phyloP scores from a whole-genome alignment of 2,888 invertebrate genomes.

The Gisinianus flammeolus region DNA sequence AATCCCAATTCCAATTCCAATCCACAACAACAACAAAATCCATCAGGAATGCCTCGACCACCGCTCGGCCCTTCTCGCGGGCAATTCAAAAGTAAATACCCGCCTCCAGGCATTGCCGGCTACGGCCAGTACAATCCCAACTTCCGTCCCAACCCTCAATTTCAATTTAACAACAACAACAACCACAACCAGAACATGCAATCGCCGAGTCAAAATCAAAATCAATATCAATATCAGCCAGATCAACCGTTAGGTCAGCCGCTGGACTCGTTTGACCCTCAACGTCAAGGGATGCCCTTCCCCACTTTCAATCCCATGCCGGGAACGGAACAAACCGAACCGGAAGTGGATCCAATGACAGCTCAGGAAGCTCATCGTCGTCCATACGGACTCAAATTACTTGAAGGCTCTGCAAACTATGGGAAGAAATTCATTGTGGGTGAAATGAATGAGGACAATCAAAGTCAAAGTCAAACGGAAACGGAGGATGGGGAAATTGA shows the following conservation, averaged over 20 bases:
- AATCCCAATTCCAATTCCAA: background rate
- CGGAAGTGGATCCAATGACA: background rate
- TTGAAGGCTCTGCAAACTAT: slow-evolving; percentile 53
- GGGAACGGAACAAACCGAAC: background rate
- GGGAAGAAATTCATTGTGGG: slow-evolving; percentile 46
- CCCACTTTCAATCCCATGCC: slow-evolving; percentile 23
- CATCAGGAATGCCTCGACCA: background rate
- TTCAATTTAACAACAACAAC: background rate
- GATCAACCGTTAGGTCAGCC: background rate
- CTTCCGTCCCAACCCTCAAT: too few species aligned
- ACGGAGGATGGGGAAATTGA: background rate
- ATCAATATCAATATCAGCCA: background rate
- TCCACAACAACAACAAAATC: background rate
- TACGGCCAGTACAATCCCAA: background rate
- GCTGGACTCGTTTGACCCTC: background rate
- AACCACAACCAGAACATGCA: background rate
- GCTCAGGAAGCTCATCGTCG: background rate
- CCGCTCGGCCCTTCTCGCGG: background rate
- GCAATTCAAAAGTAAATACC: background rate
- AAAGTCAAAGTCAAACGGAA: background rate
- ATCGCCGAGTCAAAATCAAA: background rate
- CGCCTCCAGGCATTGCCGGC: background rate
- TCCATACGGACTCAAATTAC: slow-evolving; percentile 53
- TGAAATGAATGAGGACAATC: background rate
- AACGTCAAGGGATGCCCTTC: slow-evolving; percentile 23